phyloP scores from a whole-genome alignment of 2,113 vertebrate species.

The Pyrgilauda ruficollis region DNA sequence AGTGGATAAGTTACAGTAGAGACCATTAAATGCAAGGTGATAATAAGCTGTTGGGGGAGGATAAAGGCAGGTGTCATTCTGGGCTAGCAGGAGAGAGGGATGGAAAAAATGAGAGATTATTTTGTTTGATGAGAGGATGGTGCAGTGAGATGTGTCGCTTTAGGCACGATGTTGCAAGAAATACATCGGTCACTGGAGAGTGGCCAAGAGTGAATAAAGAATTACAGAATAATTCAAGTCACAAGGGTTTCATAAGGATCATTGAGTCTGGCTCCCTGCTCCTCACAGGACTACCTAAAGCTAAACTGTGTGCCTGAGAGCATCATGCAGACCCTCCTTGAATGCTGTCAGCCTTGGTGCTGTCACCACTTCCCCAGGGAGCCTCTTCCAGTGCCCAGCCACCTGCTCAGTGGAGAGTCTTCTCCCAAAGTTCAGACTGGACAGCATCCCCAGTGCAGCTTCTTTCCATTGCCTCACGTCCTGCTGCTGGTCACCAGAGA shows the following conservation, averaged over 20 bases:
- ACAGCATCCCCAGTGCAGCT: background rate
- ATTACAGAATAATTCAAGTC: background rate
- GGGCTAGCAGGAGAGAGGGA: background rate
- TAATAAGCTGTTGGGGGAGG: slow-evolving; percentile 23
- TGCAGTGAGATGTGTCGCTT: background rate
- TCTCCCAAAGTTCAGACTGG: background rate
- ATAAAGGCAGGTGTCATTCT: background rate
- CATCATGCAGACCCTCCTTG: background rate
- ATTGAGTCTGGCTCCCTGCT: background rate
- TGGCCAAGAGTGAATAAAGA: background rate
- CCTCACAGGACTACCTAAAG: background rate
- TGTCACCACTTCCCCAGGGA: background rate
- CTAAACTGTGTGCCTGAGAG: background rate
- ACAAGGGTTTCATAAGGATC: background rate
- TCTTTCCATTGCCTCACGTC: no score
- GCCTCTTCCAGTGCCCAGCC: background rate
- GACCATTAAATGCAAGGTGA: slow-evolving; percentile 6
- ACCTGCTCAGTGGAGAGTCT: background rate
- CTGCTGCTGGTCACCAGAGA: background rate
- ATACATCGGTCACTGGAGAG: background rate
- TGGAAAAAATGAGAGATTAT: background rate
- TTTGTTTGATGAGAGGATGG: background rate
- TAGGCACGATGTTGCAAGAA: background rate
- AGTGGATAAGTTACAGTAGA: background rate
- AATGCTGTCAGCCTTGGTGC: background rate